Percentiles rank a stretch among this genome's conserved stretches.
Evolutionary conservation across 2,113 vertebrate species (phyloP).

Genomic region (Montifringilla adamsi): DNA sequence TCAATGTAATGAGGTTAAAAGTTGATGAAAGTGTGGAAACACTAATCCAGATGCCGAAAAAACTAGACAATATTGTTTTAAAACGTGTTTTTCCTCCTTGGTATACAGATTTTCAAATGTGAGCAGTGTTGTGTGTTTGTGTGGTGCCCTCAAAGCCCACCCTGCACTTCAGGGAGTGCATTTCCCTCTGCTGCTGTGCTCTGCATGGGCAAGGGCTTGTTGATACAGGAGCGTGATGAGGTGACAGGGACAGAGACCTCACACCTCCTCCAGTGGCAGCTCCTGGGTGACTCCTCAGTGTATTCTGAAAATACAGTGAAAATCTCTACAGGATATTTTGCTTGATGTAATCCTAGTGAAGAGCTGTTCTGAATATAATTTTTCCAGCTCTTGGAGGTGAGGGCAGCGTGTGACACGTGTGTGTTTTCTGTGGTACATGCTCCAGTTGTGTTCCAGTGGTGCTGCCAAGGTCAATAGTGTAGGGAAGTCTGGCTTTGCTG

Average conservation of each 20-base stretch:
- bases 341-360: neutral
- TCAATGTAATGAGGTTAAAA: neutral
- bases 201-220: neutral
- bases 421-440: neutral
- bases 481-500: neutral
- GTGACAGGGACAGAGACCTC: neutral
- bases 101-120: neutral
- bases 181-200: neutral
- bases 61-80: fast-evolving
- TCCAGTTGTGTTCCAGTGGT: neutral
- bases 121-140: neutral
- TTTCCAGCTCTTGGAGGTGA: neutral
- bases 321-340: neutral
- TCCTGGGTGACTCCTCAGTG: neutral
- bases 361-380: neutral
- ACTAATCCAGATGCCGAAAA: neutral
- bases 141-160: neutral
- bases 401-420: neutral
- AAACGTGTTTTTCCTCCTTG: neutral
- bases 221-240: neutral
- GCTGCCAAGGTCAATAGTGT: neutral
- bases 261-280: neutral
- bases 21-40: neutral
- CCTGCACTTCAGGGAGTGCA: neutral
- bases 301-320: neutral